Evolutionary conservation across 2,113 vertebrate genomes (phyloP), one percentile per base, ranked within the genome.

Genomic region (Epinephelus cyanopodus): DNA sequence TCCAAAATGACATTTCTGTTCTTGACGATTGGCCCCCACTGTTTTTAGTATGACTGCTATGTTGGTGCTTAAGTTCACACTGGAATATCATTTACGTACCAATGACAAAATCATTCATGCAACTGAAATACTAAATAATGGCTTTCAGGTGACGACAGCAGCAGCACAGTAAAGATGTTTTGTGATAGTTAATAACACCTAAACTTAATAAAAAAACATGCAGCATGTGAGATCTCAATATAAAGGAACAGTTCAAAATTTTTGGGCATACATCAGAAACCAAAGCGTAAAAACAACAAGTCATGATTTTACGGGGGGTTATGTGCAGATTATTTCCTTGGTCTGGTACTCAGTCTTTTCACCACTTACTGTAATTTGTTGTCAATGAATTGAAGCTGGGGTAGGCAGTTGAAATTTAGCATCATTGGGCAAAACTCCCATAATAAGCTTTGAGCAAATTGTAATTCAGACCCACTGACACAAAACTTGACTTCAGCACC

Each of bases 1-100:
- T 56, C 54, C 25, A 62, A 67, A 72, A 53, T 62, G 45, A 74
- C 56, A 61, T 73, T 68, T 54, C 47, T 56, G n/a, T 37, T 68
- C 47, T 48, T 62, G 37, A 6, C 29, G 33, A 77, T n/a, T 19
- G 56, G 14, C 47, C 67, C 17, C 67, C 62, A 50, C 42, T 23
- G 39, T 50, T 82, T 77, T 54, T 39, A 68, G n/a, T 68, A 61
- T 21, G 27, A n/a, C 54, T 67, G 61, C 25, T 29, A 19, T 12
- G n/a, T 23, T 29, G 61, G 6, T 23, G 65, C 53, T 70, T 7
- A 25, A 52, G 12, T 67, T 74, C 52, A 77, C 18, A 29, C 63
- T 53, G 47, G 23, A 77, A 39, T 23, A 48, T 61, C 18, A n/a
- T 63, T 67, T 61, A 67, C 14, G 65, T 23, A 47, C 27, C 71